phyloP scores from a whole-genome alignment of 2,888 invertebrate species.

The Sminthurides aquaticus region DNA sequence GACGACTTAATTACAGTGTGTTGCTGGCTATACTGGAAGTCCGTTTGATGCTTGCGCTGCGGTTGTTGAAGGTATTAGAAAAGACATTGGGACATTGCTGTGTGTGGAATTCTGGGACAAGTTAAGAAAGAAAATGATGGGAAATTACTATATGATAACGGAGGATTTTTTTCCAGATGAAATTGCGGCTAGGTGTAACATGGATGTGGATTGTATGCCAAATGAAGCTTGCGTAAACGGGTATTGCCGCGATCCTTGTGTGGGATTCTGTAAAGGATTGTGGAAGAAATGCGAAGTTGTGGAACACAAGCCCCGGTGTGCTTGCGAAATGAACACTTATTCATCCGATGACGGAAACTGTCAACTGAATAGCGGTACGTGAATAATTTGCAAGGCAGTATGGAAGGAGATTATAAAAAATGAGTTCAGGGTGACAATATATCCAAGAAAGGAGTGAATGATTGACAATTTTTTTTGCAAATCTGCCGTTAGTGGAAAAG shows the following conservation, averaged over 20 bases:
- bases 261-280: conserved; percentile 39
- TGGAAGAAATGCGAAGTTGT: conserved; percentile 42
- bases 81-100: background rate
- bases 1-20: conserved; percentile 7
- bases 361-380: conserved; percentile 36
- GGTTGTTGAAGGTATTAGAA: conserved; percentile 36
- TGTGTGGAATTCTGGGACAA: too few species aligned
- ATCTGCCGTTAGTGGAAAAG: too few species aligned
- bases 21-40: conserved; percentile 40
- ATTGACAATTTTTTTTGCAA: too few species aligned
- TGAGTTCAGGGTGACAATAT: too few species aligned
- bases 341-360: conserved; percentile 43
- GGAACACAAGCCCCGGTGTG: conserved; percentile 41
- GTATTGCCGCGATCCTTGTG: conserved; percentile 42
- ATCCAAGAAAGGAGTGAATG: too few species aligned
- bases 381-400: background rate
- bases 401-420: background rate
- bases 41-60: conserved; percentile 42
- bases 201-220: conserved; percentile 40
- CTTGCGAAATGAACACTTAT: conserved; percentile 41
- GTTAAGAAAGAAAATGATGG: too few species aligned
- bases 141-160: too few species aligned
- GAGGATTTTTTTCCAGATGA: conserved; percentile 37
- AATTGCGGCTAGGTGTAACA: conserved; percentile 41
- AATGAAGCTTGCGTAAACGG: conserved; percentile 42